Conservation (phyloP, 1,140 invertebrate genomes). For the Elysia chlorotica region DNA sequence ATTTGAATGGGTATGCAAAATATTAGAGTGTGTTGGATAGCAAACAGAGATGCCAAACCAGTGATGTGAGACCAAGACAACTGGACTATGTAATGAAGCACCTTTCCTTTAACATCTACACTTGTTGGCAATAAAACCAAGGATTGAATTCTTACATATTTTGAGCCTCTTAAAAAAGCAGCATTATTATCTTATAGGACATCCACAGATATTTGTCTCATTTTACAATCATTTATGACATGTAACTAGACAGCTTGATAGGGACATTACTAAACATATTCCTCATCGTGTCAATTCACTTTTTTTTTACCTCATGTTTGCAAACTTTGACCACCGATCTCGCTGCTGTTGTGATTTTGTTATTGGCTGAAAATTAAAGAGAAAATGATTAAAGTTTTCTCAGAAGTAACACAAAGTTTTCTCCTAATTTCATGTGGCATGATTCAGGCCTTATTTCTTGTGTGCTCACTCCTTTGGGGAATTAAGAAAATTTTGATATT, state of each 20-base stretch:
- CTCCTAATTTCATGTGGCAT: no score
- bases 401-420: neutral
- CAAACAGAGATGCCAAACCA: no score
- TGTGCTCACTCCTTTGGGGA: neutral
- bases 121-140: no score
- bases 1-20: neutral
- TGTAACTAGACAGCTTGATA: neutral
- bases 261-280: neutral
- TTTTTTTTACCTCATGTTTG: slow-evolving; percentile 70
- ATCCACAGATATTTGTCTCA: no score
- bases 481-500: neutral
- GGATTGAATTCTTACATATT: no score
- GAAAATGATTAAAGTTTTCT: neutral
- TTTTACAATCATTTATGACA: neutral
- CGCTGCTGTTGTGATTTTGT: slow-evolving; percentile 72
- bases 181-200: no score
- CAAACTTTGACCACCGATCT: slow-evolving; percentile 81
- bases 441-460: no score
- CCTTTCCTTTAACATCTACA: no score
- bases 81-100: no score
- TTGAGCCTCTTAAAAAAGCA: no score
- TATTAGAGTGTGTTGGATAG: no score
- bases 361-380: slow-evolving; percentile 68
- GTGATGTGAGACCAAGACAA: no score
- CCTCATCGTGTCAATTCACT: neutral